Conservation (phyloP, 2,797 vertebrate genomes). For the Avahi laniger region DNA sequence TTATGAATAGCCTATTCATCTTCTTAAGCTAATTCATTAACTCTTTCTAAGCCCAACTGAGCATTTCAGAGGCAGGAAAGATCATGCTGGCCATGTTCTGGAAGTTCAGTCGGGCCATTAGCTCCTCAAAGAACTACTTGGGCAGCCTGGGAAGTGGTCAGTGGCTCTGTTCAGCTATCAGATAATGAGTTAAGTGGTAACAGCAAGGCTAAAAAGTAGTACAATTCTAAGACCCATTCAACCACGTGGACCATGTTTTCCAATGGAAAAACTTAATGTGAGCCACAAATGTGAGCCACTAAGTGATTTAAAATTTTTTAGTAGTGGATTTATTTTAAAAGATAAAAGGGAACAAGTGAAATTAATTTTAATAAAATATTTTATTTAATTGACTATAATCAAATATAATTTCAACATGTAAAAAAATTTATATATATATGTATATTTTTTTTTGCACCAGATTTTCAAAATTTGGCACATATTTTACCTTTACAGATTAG, state of each 20-base stretch:
- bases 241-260: neutral
- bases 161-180: neutral
- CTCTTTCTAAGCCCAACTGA: neutral
- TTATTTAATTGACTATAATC: neutral
- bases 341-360: neutral
- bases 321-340: neutral
- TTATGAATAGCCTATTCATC: slow-evolving; percentile 11
- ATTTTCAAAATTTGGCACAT: neutral
- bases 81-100: neutral
- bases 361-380: slow-evolving; percentile 1
- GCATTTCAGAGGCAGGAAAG: neutral
- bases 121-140: neutral
- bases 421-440: neutral
- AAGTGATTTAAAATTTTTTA: slow-evolving; percentile 3
- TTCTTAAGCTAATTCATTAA: slow-evolving; percentile 1
- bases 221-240: neutral
- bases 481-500: neutral
- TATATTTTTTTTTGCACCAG: neutral
- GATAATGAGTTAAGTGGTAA: neutral
- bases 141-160: neutral
- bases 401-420: slow-evolving; percentile 21
- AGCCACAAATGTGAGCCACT: neutral
- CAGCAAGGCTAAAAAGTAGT: neutral
- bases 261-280: neutral
- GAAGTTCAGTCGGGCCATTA: neutral